A percentile compares a stretch with the other conserved stretches of the same genome.
These are phyloP conservation scores for Antechinus flavipes DNA, from an alignment of 2,113 vertebrate species.

Conservation along the genomic window DNA sequence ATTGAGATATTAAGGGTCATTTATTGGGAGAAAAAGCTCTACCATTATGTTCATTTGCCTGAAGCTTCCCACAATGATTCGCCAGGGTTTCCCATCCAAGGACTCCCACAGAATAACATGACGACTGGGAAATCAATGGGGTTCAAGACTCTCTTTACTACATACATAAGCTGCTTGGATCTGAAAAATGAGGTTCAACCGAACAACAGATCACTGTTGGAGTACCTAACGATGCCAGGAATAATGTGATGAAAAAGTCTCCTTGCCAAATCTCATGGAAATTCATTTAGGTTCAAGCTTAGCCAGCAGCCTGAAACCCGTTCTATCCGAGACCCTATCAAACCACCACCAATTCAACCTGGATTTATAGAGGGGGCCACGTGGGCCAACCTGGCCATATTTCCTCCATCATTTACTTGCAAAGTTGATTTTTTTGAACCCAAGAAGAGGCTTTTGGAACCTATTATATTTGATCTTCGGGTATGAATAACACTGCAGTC, in stretches of 20 bases:
- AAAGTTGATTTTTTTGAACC: background rate
- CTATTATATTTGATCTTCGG: background rate
- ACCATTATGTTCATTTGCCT: slow-evolving; percentile 16
- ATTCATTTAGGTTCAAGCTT: background rate
- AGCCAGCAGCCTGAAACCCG: background rate
- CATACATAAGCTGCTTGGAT: background rate
- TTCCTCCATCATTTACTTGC: background rate
- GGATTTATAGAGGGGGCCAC: background rate
- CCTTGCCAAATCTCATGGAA: slow-evolving; percentile 26
- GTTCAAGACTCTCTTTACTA: slow-evolving; percentile 16
- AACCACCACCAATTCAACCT: background rate
- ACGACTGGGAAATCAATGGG: slow-evolving; percentile 31
- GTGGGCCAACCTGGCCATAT: background rate
- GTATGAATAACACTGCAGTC: background rate
- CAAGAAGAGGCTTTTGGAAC: background rate
- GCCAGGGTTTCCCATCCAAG: background rate
- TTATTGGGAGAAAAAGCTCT: slow-evolving; percentile 43
- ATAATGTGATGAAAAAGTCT: background rate
- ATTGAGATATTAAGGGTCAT: slow-evolving; percentile 23
- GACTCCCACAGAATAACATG: slow-evolving; percentile 9
- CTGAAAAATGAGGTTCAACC: slow-evolving; percentile 18
- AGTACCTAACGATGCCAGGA: background rate
- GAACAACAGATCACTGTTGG: background rate
- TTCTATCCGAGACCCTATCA: slow-evolving; percentile 17
- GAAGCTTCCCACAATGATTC: background rate